Conservation (phyloP, 2,113 vertebrate genomes). For the Tragulus kanchil region DNA sequence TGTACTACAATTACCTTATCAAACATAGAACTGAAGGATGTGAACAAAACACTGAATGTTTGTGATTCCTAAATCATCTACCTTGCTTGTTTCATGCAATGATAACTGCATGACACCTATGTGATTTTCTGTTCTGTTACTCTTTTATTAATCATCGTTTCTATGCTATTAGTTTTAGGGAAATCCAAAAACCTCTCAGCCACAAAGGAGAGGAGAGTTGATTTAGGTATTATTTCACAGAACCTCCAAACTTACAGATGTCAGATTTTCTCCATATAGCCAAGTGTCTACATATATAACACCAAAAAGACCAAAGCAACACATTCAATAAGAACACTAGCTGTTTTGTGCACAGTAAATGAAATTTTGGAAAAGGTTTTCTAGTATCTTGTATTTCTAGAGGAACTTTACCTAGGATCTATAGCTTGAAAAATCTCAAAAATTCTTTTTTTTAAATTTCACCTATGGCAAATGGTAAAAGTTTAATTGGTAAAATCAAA, state of each 20-base stretch:
- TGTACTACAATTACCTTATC: neutral
- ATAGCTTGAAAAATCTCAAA: neutral
- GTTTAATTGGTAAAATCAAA: neutral
- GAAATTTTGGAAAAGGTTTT: neutral
- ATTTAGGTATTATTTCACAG: neutral
- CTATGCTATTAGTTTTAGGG: neutral
- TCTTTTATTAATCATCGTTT: neutral
- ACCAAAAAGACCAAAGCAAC: neutral
- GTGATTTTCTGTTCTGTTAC: neutral
- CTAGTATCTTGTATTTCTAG: neutral
- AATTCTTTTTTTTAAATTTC: neutral
- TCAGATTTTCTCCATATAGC: neutral
- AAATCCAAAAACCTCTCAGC: neutral
- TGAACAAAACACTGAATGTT: neutral
- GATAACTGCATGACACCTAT: neutral
- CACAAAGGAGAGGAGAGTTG: neutral
- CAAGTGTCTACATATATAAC: neutral
- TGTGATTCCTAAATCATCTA: neutral
- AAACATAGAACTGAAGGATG: neutral
- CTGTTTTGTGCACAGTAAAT: neutral
- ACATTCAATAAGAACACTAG: neutral
- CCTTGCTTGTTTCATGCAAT: neutral
- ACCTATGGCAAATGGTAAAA: neutral
- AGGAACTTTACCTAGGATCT: neutral
- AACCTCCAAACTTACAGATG: neutral